A percentile compares a stretch with the other conserved stretches of the same genome.
phyloP scores from a whole-genome alignment of 2,797 vertebrate species.

The Crotalus adamanteus region DNA sequence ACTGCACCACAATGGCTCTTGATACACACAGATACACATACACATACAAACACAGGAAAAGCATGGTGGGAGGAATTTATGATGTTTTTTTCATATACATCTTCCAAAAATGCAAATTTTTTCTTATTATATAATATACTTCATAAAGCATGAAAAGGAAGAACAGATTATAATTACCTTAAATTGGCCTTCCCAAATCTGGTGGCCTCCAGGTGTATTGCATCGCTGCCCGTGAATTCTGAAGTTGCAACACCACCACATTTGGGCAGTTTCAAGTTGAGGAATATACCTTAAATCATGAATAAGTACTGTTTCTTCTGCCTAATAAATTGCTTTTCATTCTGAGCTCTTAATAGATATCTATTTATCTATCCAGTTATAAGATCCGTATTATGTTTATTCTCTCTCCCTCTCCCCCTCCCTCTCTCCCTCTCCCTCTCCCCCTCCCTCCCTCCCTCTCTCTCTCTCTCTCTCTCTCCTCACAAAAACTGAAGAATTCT shows the following conservation, averaged over 20 bases:
- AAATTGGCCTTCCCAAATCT: background rate
- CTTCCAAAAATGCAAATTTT: background rate
- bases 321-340: background rate
- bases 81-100: background rate
- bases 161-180: background rate
- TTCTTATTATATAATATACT: background rate
- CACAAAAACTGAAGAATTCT: background rate
- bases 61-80: background rate
- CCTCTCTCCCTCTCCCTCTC: fast-evolving
- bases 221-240: background rate
- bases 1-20: background rate
- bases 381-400: background rate
- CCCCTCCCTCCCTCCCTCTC: background rate
- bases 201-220: background rate
- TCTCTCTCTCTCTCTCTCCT: no score
- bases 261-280: background rate
- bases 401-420: fast-evolving
- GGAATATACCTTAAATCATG: background rate
- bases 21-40: background rate
- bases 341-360: background rate
- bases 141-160: background rate
- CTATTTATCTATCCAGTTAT: background rate
- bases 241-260: background rate
- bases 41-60: background rate
- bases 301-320: background rate